These are phyloP conservation scores for Chiroxiphia lanceolata DNA, from an alignment of 2,797 vertebrate species.

Conservation along the genomic window DNA sequence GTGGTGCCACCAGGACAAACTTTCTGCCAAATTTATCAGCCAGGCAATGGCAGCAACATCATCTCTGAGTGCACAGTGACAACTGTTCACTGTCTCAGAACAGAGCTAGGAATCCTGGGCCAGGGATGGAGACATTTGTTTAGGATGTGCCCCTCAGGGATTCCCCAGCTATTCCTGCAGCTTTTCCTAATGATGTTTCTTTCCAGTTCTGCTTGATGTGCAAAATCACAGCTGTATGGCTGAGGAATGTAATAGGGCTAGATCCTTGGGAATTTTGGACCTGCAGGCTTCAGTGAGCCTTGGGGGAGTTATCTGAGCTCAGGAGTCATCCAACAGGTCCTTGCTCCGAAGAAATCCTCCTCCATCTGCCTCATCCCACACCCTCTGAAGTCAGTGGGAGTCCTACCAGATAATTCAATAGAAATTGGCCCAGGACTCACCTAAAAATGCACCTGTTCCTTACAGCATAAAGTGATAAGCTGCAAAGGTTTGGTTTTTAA, in stretches of 20 bases:
- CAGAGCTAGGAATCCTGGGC: neutral
- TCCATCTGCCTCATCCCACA: slow-evolving; percentile 20
- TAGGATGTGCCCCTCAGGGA: neutral
- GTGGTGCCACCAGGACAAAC: neutral
- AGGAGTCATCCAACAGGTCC: slow-evolving; percentile 4
- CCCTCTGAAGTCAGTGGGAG: slow-evolving; percentile 9
- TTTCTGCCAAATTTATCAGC: neutral
- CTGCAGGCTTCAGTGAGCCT: neutral
- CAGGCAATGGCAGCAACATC: neutral
- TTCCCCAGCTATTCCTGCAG: neutral
- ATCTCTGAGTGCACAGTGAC: neutral
- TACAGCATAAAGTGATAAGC: slow-evolving; percentile 48
- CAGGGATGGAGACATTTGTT: neutral
- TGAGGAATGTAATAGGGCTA: neutral
- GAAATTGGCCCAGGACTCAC: slow-evolving; percentile 34
- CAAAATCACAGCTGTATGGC: neutral
- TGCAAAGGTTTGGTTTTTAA: slow-evolving; percentile 58
- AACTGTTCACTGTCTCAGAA: neutral
- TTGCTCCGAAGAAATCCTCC: slow-evolving; percentile 13
- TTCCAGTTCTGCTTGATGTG: neutral
- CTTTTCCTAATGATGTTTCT: neutral
- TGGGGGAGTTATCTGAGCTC: slow-evolving; percentile 11
- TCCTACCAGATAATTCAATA: slow-evolving; percentile 35
- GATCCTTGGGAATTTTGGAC: neutral
- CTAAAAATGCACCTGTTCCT: slow-evolving; percentile 49